Evolutionary conservation across 2,113 vertebrate genomes (phyloP).

Genomic region (Podarcis raffonei): DNA sequence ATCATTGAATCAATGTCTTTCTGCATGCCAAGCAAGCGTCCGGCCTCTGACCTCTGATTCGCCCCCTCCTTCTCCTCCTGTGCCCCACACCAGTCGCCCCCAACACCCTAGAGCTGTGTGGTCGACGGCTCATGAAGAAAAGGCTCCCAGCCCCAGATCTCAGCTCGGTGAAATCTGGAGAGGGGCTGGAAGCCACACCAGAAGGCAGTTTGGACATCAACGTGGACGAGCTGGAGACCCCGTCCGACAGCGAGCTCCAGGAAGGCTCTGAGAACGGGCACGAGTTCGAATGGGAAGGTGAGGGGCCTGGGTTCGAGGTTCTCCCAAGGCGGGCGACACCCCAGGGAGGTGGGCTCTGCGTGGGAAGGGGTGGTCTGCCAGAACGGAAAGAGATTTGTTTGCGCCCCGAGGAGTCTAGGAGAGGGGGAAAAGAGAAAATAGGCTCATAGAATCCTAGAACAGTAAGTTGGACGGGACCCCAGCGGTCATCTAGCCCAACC

Average conservation of each 20-base stretch:
- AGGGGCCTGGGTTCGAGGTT: not conserved
- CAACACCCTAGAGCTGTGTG: conserved; percentile 75
- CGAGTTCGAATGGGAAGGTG: conserved; percentile 87
- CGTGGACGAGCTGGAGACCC: conserved; percentile 83
- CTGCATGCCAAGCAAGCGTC: not conserved
- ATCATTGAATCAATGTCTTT: not conserved
- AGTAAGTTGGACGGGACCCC: no score
- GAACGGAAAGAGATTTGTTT: not conserved
- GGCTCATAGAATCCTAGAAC: no score
- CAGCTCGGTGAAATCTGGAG: conserved; percentile 6
- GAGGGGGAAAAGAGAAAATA: no score
- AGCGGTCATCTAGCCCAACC: no score
- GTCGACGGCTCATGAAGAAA: conserved; percentile 72
- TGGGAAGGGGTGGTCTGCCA: not conserved
- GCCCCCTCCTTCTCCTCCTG: not conserved
- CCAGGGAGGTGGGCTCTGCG: accelerated
- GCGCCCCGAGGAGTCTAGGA: no score
- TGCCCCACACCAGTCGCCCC: conserved; percentile 63
- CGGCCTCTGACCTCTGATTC: no score
- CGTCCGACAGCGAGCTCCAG: conserved; percentile 81
- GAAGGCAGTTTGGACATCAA: conserved; percentile 80
- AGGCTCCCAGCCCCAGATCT: conserved; percentile 78
- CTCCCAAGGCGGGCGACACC: accelerated
- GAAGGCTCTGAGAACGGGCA: conserved; percentile 73
- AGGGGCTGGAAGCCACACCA: conserved; percentile 44